Base-by-base conservation (phyloP, 2,113 vertebrate species). In the Plecotus auritus region DNA sequence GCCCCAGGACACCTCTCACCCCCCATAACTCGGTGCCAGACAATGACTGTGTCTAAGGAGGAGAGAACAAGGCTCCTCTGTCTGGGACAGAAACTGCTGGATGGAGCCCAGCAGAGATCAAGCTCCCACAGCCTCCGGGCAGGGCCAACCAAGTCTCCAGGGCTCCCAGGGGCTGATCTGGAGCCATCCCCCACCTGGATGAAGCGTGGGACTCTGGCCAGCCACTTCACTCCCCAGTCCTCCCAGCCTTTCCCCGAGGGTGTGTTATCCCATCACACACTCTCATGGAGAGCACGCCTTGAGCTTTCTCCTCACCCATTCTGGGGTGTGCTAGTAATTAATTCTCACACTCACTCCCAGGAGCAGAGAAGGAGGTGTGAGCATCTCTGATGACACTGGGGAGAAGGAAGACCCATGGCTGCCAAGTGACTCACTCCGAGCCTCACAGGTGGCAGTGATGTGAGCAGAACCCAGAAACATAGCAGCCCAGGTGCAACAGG, bases 21-120 rank as follows among this genome's bases (percentile, higher is more conserved):
- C 91, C 2, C 4, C 93, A 95, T 96, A 98, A 86, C 95, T 98
- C 96, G 35, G 85, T 95, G 56, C 32, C 96, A 95, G 93, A 98
- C 97, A 98, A 98, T 93, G 97, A 76, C 78, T 97, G 93, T 97
- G 97, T 97, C 96, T 80, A 92, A 97, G 96, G 97, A 98, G 90
- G 16, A 61, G 9, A 78, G 94, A 98, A 98, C 95, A 97, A 97
- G 96, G 95, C 92, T 28, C 70, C 85, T 96, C 95, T 97, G 97
- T 97, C 74, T 98, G 98, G 98, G 98, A 97, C 97, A 91, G 72
- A 84, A 87, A 86, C 72, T 72, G 72, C 84, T 96, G 86, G 86
- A 94, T 14, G 28, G 37, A 95, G 95, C 84, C 77, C 94, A 88
- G 93, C 64, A 84, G 73, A 78, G 88, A 61, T 82, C 88, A 72